Evolutionary conservation across 53 echinoderm and acorn worm species (phyloP).

Genomic region (Mesocentrotus franciscanus): DNA sequence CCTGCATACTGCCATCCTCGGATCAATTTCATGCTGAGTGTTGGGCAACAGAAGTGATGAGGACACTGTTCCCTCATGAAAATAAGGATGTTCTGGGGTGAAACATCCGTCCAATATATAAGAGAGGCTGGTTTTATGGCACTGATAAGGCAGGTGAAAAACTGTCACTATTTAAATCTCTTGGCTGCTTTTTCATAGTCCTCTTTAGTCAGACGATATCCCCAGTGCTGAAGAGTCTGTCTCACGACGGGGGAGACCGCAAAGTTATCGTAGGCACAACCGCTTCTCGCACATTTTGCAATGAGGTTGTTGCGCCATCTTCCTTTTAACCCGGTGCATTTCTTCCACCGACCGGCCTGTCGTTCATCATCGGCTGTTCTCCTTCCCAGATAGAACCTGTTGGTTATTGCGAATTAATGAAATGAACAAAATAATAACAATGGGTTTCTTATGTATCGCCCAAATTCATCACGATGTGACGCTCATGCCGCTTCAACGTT

Average conservation of each 20-base stretch:
- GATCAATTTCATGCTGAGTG: too few species aligned
- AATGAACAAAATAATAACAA: background rate
- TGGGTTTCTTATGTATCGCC: too few species aligned
- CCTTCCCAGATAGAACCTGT: constrained; percentile 89
- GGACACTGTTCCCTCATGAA: background rate
- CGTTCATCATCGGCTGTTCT: constrained; percentile 89
- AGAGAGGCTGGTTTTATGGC: background rate
- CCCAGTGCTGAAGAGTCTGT: constrained; percentile 96
- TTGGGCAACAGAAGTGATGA: too few species aligned
- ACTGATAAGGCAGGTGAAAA: background rate
- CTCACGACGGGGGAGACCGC: constrained; percentile 90
- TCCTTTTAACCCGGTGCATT: constrained; percentile 88
- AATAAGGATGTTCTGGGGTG: background rate
- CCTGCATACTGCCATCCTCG: too few species aligned
- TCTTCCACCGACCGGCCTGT: constrained; percentile 86
- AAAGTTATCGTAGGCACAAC: constrained; percentile 86
- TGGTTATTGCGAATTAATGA: background rate
- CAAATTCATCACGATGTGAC: too few species aligned
- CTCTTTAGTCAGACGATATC: constrained; percentile 78
- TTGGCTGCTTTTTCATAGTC: constrained; percentile 89
- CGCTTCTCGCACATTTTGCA: constrained; percentile 85
- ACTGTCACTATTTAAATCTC: constrained; percentile 71
- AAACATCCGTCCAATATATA: background rate
- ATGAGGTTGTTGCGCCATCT: constrained; percentile 97
- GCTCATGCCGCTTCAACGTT: too few species aligned